These are phyloP conservation scores for Ormyrus pomaceus DNA, from an alignment of 2,888 invertebrate genomes.

Conservation along the genomic window DNA sequence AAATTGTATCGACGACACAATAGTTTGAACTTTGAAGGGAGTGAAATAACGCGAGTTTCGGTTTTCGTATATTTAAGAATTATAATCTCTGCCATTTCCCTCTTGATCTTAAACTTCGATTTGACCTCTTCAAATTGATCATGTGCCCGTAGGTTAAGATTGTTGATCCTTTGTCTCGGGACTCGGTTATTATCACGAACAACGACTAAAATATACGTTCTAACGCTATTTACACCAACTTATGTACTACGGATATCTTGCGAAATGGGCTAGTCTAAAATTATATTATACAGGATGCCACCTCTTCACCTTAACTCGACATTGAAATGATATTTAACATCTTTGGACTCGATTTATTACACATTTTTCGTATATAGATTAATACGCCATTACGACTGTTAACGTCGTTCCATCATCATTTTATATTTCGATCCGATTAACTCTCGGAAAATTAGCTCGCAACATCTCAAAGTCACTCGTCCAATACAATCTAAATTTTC, in stretches of 20 bases:
- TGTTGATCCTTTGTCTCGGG: constrained; percentile 24
- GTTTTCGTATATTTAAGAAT: constrained; percentile 46
- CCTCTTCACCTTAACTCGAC: constrained; percentile 59
- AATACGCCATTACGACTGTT: constrained; percentile 36
- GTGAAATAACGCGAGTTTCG: constrained; percentile 56
- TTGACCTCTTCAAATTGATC: constrained; percentile 9
- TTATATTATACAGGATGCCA: constrained; percentile 74
- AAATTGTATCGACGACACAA: constrained; percentile 55
- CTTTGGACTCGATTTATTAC: constrained; percentile 76
- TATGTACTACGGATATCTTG: constrained; percentile 65
- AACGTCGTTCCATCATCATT: neutral
- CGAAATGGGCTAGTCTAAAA: constrained; percentile 68
- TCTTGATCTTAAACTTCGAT: constrained; percentile 16
- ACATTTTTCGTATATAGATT: constrained; percentile 68
- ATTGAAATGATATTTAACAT: constrained; percentile 73
- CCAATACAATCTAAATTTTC: constrained; percentile 24
- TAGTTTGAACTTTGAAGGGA: constrained; percentile 57
- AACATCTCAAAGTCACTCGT: constrained; percentile 52
- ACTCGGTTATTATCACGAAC: constrained; percentile 55
- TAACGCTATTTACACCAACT: constrained; percentile 73
- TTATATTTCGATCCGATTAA: constrained; percentile 12
- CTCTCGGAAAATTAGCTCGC: constrained; percentile 29
- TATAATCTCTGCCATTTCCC: constrained; percentile 58
- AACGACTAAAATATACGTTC: constrained; percentile 59
- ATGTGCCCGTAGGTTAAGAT: constrained; percentile 20